Evolutionary conservation across 2,888 invertebrate genomes (phyloP), one percentile per base, ranked within the genome.

Genomic region (Aproaerema taeniolella): DNA sequence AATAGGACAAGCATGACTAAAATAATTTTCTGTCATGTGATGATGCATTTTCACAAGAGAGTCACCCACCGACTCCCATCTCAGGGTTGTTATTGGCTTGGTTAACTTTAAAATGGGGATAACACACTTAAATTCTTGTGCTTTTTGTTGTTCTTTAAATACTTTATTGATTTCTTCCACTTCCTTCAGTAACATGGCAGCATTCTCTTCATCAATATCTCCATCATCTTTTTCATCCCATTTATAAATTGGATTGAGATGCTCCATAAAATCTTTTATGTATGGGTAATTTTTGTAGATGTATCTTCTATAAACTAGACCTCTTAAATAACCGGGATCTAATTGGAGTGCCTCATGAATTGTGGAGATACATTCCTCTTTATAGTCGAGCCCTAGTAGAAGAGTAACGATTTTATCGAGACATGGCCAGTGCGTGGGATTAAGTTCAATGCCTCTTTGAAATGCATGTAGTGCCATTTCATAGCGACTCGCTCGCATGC

Each of bases 341-440:
- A 91, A 81, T 52, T 90, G 88, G 41, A 96, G 79, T 5, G 93
- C 92, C 58, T 91, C 89, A 43, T 92, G 89, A 54, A 95, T 93
- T 55, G 91, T 91, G 31, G 89, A 26, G 43, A 96, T 88, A 74
- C 96, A 96, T 45, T 90, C 91, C 72, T 92, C 88, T 61, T 93
- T 93, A 61, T 93, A 93, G 48, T 91, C 91, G 41, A 94, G 80
- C 1, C 92, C 93, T 52, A 92, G 92, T 31, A 93, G 78, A 29
- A 94, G 80, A 1, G 92, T 92, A 41, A 96, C 91, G 31, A 96
- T 88, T 58, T 93, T 92, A 67, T 97, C 96, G 31, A 96, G 82
- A 61, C 95, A 95, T 0, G 95, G 95, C 96, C 96, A 97, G 72
- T 97, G 96, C 38, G 91, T 91, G 0, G 93, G 92, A 60, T 93